These are phyloP conservation scores for Ctenochaetus hawaiiensis DNA, from an alignment of 2,797 vertebrate species.

Conservation along the genomic window DNA sequence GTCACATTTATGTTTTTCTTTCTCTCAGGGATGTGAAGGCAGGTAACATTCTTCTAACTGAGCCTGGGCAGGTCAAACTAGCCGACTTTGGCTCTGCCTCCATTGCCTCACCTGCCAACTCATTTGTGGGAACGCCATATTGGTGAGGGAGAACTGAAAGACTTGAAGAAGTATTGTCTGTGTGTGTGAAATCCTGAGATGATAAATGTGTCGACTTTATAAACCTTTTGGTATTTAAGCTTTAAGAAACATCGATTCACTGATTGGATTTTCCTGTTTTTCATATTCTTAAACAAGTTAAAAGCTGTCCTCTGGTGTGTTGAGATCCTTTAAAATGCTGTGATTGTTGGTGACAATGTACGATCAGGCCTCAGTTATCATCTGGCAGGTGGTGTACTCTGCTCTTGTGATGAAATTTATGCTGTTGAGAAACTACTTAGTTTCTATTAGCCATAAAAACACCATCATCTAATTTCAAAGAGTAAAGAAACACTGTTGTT, in stretches of 20 bases:
- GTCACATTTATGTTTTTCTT: conserved; percentile 31
- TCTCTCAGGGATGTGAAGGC: conserved; percentile 96
- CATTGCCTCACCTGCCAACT: conserved; percentile 98
- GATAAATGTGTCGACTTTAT: not conserved
- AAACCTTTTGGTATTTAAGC: not conserved
- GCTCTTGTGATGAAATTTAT: conserved; percentile 2
- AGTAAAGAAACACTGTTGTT: not conserved
- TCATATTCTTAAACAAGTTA: conserved; percentile 1
- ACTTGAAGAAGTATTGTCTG: too few relatives aligned
- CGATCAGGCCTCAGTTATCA: not conserved
- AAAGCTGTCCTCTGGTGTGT: conserved; percentile 18
- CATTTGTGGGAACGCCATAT: conserved; percentile 99
- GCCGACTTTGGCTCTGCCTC: conserved; percentile 99
- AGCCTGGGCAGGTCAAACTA: conserved; percentile 98
- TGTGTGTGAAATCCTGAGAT: not conserved
- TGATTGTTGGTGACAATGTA: conserved; percentile 6
- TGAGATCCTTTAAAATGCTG: conserved; percentile 25
- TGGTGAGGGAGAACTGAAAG: conserved; percentile 86
- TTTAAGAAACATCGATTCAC: conserved; percentile 9
- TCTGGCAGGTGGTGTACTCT: not conserved
- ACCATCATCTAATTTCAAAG: not conserved
- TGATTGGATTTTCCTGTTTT: conserved; percentile 37
- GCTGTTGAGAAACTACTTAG: not conserved
- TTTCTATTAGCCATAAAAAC: conserved; percentile 15
- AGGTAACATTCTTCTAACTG: conserved; percentile 97